phyloP scores from a whole-genome alignment of 2,797 vertebrate genomes.

The Chaetophractus vellerosus region DNA sequence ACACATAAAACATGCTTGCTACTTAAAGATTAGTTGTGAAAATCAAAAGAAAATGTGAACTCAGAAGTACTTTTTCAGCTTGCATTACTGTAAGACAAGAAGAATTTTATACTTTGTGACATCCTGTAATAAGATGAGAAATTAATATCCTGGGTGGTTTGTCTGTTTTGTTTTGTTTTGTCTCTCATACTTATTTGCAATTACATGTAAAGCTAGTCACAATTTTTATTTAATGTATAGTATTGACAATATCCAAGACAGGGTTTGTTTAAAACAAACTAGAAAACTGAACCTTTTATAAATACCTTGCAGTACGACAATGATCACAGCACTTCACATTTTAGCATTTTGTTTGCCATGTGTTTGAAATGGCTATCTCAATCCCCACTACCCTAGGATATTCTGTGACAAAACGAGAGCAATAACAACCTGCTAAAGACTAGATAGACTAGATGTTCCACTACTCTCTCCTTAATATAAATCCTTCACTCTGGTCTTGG shows the following conservation, averaged over 20 bases:
- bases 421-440: not conserved
- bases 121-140: constrained; percentile 40
- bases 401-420: not conserved
- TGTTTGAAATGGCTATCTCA: not conserved
- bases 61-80: not conserved
- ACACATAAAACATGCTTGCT: not conserved
- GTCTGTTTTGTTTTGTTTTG: not conserved
- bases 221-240: not conserved
- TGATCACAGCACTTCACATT: not conserved
- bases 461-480: not conserved
- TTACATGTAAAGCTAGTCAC: not conserved
- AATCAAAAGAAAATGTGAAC: constrained; percentile 7
- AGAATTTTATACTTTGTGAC: constrained; percentile 12
- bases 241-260: not conserved
- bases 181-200: constrained; percentile 42
- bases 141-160: constrained; percentile 21
- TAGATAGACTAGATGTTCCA: not conserved
- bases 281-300: not conserved
- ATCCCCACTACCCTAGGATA: not conserved
- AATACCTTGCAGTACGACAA: not conserved
- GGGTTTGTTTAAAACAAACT: constrained; percentile 39
- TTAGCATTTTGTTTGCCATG: not conserved
- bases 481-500: not conserved
- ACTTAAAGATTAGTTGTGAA: constrained; percentile 4
- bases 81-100: not conserved